Evolutionary conservation across 1,140 invertebrate species (phyloP), one percentile per base, ranked within the genome.

Genomic region (Drosophila miranda): DNA sequence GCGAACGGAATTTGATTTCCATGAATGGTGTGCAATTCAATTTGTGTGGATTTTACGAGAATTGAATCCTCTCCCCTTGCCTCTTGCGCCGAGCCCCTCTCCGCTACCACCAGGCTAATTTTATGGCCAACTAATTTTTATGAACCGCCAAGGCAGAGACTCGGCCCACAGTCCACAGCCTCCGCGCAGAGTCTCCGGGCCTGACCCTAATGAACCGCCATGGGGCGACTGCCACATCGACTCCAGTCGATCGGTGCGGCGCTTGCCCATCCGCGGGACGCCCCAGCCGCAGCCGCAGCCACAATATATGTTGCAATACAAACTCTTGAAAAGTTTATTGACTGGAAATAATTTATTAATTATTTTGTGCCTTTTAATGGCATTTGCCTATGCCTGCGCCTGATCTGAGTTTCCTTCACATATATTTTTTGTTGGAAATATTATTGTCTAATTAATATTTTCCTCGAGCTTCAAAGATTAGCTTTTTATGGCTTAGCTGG

Each of bases 261-360:
- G 63, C 75, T 83, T 63, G 80, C 59, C 48, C 80, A 79, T 84
- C 80, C 50, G 80, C 72, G 72, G 21, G 21, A 41, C n/a, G 28
- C 23, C 43, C 60, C 44, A 5, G 23, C 23, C 23, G 4, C 23
- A 5, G 23, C 23, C 4, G 4, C 23, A 23, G 5, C 23, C 23
- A 0, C 23, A 16, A 44, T 41, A 13, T 48, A 50, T 84, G 81
- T 86, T 86, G 80, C 81, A 84, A 84, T 34, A 54, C n/a, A 28
- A 28, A 28, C 43, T 52, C 45, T 52, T 42, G 48, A 64, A 74
- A 74, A 72, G 67, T 77, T 84, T 84, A 86, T 84, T 84, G 80
- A 86, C 80, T 84, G 80, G 73, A 84, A 84, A 86, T 84, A 84
- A 84, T 84, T 84, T 84, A 84, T 84, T 84, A 84, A 84, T 84